Conservation (phyloP, 1,140 invertebrate genomes). For the Catajapyx aquilonaris region DNA sequence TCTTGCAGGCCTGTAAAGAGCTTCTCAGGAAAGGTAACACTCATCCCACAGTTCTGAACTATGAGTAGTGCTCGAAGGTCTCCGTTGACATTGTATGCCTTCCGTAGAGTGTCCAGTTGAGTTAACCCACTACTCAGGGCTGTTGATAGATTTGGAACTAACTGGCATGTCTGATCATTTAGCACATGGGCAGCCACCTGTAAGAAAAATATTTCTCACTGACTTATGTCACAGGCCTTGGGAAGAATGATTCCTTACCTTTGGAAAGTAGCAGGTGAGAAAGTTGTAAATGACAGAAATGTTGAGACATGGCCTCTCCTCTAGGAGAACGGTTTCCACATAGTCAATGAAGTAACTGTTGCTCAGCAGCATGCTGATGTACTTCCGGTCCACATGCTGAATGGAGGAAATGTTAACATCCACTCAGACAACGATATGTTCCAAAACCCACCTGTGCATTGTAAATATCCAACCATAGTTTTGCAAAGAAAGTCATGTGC, state of each 20-base stretch:
- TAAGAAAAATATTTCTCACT: conserved; percentile 2
- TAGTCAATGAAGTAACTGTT: conserved; percentile 64
- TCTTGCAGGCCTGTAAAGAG: too few relatives aligned
- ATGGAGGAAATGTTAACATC: conserved; percentile 15
- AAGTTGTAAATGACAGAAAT: conserved; percentile 60
- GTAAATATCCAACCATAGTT: conserved; percentile 62
- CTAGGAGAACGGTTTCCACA: conserved; percentile 54
- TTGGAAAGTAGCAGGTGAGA: conserved; percentile 59
- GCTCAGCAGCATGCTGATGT: conserved; percentile 49
- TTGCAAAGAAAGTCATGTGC: conserved; percentile 61
- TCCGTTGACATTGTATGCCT: conserved; percentile 27
- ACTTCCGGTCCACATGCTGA: conserved; percentile 47
- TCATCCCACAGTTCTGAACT: conserved; percentile 17
- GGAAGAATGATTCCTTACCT: conserved; percentile 26
- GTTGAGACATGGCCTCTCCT: conserved; percentile 53
- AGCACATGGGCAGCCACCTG: conserved; percentile 32
- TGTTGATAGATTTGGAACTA: conserved; percentile 31
- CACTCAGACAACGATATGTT: too few relatives aligned
- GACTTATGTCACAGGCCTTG: background rate
- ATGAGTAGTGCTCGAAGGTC: conserved; percentile 29
- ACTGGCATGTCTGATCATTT: conserved; percentile 31
- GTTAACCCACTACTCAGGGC: conserved; percentile 28
- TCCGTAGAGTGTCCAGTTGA: conserved; percentile 23
- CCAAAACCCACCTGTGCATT: conserved; percentile 41
- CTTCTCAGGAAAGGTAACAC: background rate